Conservation (phyloP, 1,140 invertebrate genomes). For the Scaptomyza hsui region DNA sequence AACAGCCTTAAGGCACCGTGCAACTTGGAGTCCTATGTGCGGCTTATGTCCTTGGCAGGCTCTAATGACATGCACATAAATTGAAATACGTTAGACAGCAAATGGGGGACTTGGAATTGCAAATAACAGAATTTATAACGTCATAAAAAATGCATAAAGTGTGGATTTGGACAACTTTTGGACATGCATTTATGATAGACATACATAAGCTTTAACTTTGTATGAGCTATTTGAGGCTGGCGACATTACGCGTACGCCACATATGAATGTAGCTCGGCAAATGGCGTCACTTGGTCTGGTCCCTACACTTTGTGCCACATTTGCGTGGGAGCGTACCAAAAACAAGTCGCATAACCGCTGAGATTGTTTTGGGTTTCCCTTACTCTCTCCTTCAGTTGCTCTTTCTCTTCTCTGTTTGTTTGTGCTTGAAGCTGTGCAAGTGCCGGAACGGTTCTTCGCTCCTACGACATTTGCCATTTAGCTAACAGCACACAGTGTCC, state of each 20-base stretch:
- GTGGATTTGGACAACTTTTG: conserved; percentile 10
- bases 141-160: conserved; percentile 25
- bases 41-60: conserved; percentile 30
- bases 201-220: conserved; percentile 45
- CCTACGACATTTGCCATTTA: conserved; percentile 67
- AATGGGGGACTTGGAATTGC: conserved; percentile 32
- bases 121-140: conserved; percentile 24
- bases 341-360: conserved; percentile 1
- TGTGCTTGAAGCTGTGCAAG: conserved; percentile 38
- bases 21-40: neutral
- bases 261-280: conserved; percentile 7
- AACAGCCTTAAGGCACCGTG: neutral
- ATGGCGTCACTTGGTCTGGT: conserved; percentile 58
- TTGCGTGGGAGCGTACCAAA: conserved; percentile 6
- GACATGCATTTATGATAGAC: conserved; percentile 21
- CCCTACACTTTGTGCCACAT: conserved; percentile 18
- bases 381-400: neutral
- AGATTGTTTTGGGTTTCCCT: neutral
- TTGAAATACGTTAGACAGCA: conserved; percentile 52
- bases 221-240: conserved; percentile 24
- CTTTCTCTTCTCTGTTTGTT: neutral
- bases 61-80: conserved; percentile 56
- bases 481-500: neutral
- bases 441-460: conserved; percentile 27
- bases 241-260: conserved; percentile 59